Base-by-base conservation (phyloP, 2,888 invertebrate genomes). In the Drosophila meridiana region DNA sequence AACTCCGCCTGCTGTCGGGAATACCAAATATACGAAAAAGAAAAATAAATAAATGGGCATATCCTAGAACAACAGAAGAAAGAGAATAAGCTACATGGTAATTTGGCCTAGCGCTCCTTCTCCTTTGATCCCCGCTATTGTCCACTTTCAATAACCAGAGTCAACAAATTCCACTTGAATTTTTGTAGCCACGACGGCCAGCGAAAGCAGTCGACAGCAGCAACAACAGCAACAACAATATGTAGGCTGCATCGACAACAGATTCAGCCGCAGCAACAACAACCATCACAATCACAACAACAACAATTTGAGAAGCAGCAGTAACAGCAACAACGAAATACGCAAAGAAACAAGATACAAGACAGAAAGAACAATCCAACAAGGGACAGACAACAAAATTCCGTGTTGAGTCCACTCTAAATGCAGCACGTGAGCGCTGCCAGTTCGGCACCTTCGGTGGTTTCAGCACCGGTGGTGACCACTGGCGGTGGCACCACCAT, bases 401-500 rank as follows among this genome's bases (percentile, higher is more conserved):
- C 59, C 48, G 20, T 14, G 59, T 72, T 30, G 52, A 43, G 38
- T 52, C 11, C 34, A 55, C 73, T 85, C 65, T 89, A 91, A 73
- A 92, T 92, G 90, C 92, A 92, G 82, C 92, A 92, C 83, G 92
- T 91, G 78, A 91, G 90, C 79, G 85, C 91, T 83, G 90, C 80
- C 73, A 77, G 81, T 78, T 89, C 79, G 76, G 82, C 82, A 78
- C 82, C 83, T 74, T 86, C 84, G 78, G 89, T 87, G 74, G 87
- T 89, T 60, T 80, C 78, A 52, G 78, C 89, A 72, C 91, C 87
- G 72, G 88, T 88, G 74, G 87, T 87, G 65, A 87, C 87, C 80
- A 86, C 86, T 81, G 91, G 76, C 75, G 90, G 90, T 78, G 91
- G 86, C 94, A 94, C 63, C 50, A 92, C 92, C 45, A 92, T 92